Conservation (phyloP, 2,113 vertebrate species). For the Dissostichus mawsoni region DNA sequence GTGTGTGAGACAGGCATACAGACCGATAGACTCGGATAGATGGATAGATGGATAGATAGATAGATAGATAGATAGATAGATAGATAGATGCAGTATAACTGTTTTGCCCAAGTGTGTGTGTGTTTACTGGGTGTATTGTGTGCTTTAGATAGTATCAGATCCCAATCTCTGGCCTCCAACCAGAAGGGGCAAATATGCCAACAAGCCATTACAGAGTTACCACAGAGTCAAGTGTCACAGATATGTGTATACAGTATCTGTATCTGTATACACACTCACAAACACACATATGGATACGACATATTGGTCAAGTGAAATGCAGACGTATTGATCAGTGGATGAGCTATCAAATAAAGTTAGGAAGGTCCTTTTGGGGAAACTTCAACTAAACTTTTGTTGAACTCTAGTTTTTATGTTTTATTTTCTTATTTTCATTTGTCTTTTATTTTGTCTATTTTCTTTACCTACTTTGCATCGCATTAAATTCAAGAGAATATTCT, state of each 20-base stretch:
- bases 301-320: not conserved
- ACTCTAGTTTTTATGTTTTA: too few relatives aligned
- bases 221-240: slow-evolving; percentile 13
- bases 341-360: slow-evolving; percentile 22
- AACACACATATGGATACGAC: slow-evolving; percentile 9
- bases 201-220: slow-evolving; percentile 40
- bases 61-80: too few relatives aligned
- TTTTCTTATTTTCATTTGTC: not conserved
- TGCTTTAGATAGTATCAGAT: slow-evolving; percentile 28
- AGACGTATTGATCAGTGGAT: slow-evolving; percentile 22
- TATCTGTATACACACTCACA: not conserved
- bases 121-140: slow-evolving; percentile 19
- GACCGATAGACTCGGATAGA: too few relatives aligned
- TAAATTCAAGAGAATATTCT: too few relatives aligned
- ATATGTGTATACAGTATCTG: not conserved
- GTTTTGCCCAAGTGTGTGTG: slow-evolving; percentile 9
- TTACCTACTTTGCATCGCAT: not conserved
- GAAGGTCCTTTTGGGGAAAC: not conserved
- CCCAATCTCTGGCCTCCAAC: slow-evolving; percentile 39
- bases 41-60: too few relatives aligned
- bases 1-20: not conserved
- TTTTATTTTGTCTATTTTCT: not conserved
- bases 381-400: not conserved
- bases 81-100: too few relatives aligned
- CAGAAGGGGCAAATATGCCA: slow-evolving; percentile 40